Conservation (phyloP, 1,140 invertebrate species). For the Saccostrea echinata region DNA sequence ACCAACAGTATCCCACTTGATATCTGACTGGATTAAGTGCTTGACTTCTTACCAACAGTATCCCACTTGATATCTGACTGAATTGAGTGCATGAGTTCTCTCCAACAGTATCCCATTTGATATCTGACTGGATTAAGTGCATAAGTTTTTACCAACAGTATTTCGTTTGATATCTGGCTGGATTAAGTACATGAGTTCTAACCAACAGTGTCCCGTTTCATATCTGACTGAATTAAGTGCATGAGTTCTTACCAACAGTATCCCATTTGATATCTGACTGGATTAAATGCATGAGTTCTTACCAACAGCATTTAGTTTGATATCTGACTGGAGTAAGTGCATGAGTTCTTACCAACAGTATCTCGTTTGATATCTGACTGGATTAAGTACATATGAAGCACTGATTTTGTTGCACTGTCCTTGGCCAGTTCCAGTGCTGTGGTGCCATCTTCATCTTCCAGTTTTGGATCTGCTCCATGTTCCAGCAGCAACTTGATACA, state of each 20-base stretch:
- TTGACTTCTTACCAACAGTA: too few relatives aligned
- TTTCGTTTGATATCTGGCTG: too few relatives aligned
- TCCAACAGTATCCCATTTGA: too few relatives aligned
- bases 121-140: too few relatives aligned
- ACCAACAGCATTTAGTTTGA: slow-evolving; percentile 60
- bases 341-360: slow-evolving; percentile 59
- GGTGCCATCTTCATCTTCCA: slow-evolving; percentile 63
- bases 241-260: slow-evolving; percentile 60
- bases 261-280: slow-evolving; percentile 59
- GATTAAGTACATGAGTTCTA: too few relatives aligned
- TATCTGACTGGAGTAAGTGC: slow-evolving; percentile 56
- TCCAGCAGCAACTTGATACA: slow-evolving; percentile 59
- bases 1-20: too few relatives aligned
- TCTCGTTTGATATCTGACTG: slow-evolving; percentile 60
- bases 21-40: too few relatives aligned
- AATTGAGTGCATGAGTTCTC: too few relatives aligned
- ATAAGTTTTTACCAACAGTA: too few relatives aligned
- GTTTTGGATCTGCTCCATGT: slow-evolving; percentile 57
- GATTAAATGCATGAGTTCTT: slow-evolving; percentile 57
- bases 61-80: too few relatives aligned
- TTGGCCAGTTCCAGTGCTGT: slow-evolving; percentile 63
- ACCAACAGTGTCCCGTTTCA: slow-evolving; percentile 60
- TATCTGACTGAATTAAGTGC: slow-evolving; percentile 57
- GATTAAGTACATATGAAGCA: slow-evolving; percentile 60
- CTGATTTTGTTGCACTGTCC: slow-evolving; percentile 39